Conservation (phyloP, 2,888 invertebrate genomes). For the Phaonia tiefii region DNA sequence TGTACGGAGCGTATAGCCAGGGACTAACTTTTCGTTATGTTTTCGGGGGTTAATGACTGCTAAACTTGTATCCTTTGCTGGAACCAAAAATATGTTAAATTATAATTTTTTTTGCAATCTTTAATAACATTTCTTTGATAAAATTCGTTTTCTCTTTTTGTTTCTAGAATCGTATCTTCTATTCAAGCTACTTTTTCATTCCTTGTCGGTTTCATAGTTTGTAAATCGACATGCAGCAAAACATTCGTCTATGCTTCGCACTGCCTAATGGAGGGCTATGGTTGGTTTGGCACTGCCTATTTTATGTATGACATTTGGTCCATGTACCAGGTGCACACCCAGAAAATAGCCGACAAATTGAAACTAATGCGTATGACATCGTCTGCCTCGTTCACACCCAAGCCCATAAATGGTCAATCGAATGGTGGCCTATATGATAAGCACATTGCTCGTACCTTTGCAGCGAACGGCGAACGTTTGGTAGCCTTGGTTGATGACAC, state of each 20-base stretch:
- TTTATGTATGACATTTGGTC: slow-evolving; percentile 91
- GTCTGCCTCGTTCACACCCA: slow-evolving; percentile 67
- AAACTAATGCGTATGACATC: slow-evolving; percentile 74
- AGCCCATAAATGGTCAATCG: slow-evolving; percentile 53
- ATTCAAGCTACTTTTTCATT: slow-evolving; percentile 87
- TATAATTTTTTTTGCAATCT: not conserved
- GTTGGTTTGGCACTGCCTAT: slow-evolving; percentile 90
- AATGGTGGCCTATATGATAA: slow-evolving; percentile 73
- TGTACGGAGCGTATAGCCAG: no score
- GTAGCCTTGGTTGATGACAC: slow-evolving; percentile 48
- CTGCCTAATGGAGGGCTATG: slow-evolving; percentile 88
- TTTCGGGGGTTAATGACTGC: no score
- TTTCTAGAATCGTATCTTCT: slow-evolving; percentile 85
- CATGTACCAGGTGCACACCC: slow-evolving; percentile 87
- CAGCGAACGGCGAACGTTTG: slow-evolving; percentile 60
- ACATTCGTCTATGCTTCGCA: slow-evolving; percentile 86
- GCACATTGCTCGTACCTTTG: slow-evolving; percentile 69
- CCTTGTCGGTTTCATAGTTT: slow-evolving; percentile 85
- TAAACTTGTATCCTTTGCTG: no score
- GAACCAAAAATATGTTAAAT: no score
- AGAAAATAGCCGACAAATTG: slow-evolving; percentile 80
- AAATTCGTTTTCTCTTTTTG: slow-evolving; percentile 11
- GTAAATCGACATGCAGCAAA: slow-evolving; percentile 85
- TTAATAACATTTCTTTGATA: not conserved
- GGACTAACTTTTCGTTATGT: no score